phyloP scores from a whole-genome alignment of 2,888 invertebrate genomes.

The Calephelis perditalis region DNA sequence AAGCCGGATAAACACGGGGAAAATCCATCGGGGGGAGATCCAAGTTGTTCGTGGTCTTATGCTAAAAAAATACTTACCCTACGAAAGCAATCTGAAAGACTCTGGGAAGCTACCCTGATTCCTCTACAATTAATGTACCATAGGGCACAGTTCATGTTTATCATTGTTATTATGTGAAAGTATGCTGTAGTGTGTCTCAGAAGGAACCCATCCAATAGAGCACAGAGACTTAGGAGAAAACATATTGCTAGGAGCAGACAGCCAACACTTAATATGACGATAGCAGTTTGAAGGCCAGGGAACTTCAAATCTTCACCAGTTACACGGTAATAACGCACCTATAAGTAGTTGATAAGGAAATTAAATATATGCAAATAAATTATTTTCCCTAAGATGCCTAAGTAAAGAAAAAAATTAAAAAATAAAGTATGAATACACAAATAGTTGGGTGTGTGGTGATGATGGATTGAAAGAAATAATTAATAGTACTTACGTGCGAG shows the following conservation, averaged over 20 bases:
- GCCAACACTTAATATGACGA: slow-evolving; percentile 80
- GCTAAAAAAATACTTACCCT: slow-evolving; percentile 44
- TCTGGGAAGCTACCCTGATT: slow-evolving; percentile 80
- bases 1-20: too few relatives aligned
- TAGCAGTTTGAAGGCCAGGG: slow-evolving; percentile 78
- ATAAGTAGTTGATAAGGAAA: background rate
- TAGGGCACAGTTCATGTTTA: slow-evolving; percentile 84
- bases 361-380: too few relatives aligned
- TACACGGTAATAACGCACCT: slow-evolving; percentile 77
- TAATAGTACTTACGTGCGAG: too few relatives aligned
- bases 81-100: slow-evolving; percentile 72
- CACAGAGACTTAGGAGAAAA: slow-evolving; percentile 79
- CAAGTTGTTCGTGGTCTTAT: too few relatives aligned
- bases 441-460: too few relatives aligned
- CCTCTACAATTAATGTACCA: slow-evolving; percentile 85
- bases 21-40: too few relatives aligned
- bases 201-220: slow-evolving; percentile 80
- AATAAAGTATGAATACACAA: too few relatives aligned
- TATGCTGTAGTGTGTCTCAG: slow-evolving; percentile 80
- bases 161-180: slow-evolving; percentile 83
- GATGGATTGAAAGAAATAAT: too few relatives aligned
- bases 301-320: slow-evolving; percentile 80
- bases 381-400: too few relatives aligned
- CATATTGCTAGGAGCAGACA: slow-evolving; percentile 79
- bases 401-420: background rate